Conservation (phyloP, 2,797 vertebrate genomes). For the Parauchenoglanis ngamensis region DNA sequence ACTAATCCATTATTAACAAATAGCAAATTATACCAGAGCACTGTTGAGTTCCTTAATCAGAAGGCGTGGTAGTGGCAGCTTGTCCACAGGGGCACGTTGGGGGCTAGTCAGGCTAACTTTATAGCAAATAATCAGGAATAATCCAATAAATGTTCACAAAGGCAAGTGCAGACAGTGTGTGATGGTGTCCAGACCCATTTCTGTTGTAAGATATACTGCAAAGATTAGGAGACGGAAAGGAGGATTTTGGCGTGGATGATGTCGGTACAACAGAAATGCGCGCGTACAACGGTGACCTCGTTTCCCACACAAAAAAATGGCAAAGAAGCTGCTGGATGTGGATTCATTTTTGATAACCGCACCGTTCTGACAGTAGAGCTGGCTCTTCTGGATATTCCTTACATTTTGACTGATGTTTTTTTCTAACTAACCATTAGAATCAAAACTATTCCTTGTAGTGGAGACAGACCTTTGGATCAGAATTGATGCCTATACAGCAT, state of each 20-base stretch:
- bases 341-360: not conserved
- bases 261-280: not conserved
- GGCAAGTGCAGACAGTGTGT: not conserved
- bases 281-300: not conserved
- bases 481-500: not conserved
- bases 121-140: not conserved
- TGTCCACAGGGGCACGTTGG: not conserved
- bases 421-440: not conserved
- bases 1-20: not conserved
- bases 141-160: not conserved
- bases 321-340: not conserved
- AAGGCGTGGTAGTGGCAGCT: not conserved
- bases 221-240: not conserved
- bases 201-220: not conserved
- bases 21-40: not conserved
- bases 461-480: not conserved
- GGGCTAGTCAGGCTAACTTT: not conserved
- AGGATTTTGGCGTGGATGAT: not conserved
- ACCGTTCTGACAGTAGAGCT: not conserved
- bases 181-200: not conserved
- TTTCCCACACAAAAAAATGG: not conserved
- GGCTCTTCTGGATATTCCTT: not conserved
- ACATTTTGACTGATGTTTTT: not conserved
- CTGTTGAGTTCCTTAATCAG: not conserved
- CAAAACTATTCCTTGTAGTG: not conserved